Evolutionary conservation across 2,113 vertebrate species (phyloP).

Genomic region (Pseudopodoces humilis): DNA sequence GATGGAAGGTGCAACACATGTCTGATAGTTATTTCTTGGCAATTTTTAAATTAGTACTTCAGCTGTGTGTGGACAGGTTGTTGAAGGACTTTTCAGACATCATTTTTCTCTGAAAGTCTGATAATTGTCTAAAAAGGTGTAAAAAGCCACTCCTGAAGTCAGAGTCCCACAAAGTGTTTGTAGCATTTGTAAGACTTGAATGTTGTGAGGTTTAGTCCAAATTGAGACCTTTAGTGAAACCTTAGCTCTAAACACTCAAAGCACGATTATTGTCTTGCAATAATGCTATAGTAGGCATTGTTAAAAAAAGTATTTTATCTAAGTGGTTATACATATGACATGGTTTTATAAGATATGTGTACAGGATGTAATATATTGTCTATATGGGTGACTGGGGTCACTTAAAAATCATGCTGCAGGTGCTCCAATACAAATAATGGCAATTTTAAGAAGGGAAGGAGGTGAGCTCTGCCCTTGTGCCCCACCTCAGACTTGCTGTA

Average conservation of each 20-base stretch:
- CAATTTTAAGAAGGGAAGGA: neutral
- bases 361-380: too few relatives aligned
- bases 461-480: neutral
- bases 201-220: neutral
- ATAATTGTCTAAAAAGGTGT: neutral
- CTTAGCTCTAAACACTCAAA: neutral
- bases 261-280: neutral
- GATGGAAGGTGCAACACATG: neutral
- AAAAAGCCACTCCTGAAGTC: neutral
- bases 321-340: fast-evolving
- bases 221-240: neutral
- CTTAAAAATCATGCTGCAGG: fast-evolving
- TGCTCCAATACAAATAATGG: neutral
- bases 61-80: neutral
- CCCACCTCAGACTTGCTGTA: neutral
- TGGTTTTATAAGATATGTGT: neutral
- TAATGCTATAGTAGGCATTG: neutral
- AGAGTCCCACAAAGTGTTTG: neutral
- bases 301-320: neutral
- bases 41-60: neutral
- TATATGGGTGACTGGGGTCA: neutral
- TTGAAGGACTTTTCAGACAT: neutral
- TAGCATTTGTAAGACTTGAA: neutral
- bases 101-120: neutral
- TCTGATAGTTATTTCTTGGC: neutral